A percentile compares a stretch with the other conserved stretches of the same genome.
These are phyloP conservation scores for Arctocebus calabarensis DNA, from an alignment of 2,797 vertebrate species.

Conservation along the genomic window DNA sequence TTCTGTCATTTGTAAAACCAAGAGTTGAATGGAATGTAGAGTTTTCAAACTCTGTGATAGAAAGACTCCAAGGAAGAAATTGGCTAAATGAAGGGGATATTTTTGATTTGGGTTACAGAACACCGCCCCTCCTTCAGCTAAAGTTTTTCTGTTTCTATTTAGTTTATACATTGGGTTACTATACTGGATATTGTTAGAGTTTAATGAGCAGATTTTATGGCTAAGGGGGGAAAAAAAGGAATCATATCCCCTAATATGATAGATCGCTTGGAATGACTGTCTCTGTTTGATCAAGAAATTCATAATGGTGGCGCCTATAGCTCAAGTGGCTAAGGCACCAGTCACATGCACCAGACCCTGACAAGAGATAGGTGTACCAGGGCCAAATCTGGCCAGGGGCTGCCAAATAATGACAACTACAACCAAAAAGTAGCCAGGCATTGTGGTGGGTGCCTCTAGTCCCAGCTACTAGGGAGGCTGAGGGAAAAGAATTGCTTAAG, in stretches of 20 bases:
- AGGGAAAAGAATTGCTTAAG: too few species aligned
- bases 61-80: background rate
- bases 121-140: background rate
- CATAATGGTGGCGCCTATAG: background rate
- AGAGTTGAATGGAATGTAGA: background rate
- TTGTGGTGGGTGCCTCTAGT: too few species aligned
- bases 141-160: background rate
- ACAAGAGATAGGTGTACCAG: too few species aligned
- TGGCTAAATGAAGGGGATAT: background rate
- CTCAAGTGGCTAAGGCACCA: too few species aligned
- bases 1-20: conserved; percentile 5
- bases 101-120: background rate
- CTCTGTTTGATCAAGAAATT: background rate
- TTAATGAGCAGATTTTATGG: background rate
- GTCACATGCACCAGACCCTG: too few species aligned
- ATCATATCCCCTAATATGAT: background rate
- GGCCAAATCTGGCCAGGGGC: too few species aligned
- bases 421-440: too few species aligned
- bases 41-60: background rate
- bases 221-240: background rate
- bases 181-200: background rate
- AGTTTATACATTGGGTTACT: background rate
- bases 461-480: too few species aligned
- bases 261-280: background rate
- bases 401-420: too few species aligned